phyloP scores from a whole-genome alignment of 2,797 vertebrate genomes.

The Lepilemur ruficaudatus region DNA sequence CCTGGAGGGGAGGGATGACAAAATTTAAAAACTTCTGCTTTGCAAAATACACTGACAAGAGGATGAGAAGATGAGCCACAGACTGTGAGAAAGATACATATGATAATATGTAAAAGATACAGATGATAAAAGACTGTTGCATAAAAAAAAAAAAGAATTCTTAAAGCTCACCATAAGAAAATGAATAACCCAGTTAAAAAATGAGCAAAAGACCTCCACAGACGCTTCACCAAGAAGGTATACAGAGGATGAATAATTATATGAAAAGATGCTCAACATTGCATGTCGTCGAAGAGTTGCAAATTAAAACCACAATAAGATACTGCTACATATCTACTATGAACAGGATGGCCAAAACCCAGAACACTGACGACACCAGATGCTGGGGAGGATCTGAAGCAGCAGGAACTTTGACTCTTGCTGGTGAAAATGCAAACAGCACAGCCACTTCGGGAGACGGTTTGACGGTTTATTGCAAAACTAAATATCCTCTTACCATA shows the following conservation, averaged over 20 bases:
- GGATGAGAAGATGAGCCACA: neutral
- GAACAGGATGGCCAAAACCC: neutral
- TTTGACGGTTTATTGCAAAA: neutral
- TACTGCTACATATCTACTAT: accelerated
- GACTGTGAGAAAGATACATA: neutral
- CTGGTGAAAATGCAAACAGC: accelerated
- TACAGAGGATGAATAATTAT: too few species aligned
- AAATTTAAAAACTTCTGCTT: neutral
- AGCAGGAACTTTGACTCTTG: accelerated
- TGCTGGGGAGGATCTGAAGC: accelerated
- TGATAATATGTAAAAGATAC: neutral
- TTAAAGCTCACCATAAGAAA: neutral
- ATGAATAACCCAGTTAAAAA: neutral
- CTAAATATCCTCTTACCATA: neutral
- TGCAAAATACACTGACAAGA: neutral
- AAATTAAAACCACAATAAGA: neutral
- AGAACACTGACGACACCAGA: accelerated
- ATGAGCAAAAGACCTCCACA: neutral
- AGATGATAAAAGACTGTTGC: neutral
- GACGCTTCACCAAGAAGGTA: neutral
- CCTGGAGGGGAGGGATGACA: neutral
- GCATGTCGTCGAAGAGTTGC: neutral
- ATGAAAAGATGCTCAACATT: neutral
- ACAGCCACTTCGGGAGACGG: neutral
- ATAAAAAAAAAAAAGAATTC: neutral